A percentile compares a stretch with the other conserved stretches of the same genome.
Conservation (phyloP, 2,888 invertebrate genomes). For the Drosophila macrospina region DNA sequence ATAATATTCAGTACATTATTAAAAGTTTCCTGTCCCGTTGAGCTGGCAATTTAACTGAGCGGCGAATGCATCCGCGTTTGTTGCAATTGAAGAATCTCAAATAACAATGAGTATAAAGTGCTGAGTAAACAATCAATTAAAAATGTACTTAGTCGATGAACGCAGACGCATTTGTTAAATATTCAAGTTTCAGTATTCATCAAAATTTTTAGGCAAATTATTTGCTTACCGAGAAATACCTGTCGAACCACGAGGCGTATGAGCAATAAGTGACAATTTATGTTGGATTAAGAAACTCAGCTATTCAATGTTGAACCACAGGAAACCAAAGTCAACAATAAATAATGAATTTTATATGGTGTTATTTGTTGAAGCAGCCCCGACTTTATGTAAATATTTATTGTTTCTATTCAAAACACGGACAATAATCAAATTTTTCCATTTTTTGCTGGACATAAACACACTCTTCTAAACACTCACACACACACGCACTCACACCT, state of each 20-base stretch:
- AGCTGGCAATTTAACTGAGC: constrained; percentile 3
- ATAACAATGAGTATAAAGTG: constrained; percentile 41
- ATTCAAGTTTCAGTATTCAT: constrained; percentile 5
- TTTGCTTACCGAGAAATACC: constrained; percentile 10
- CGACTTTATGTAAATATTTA: constrained; percentile 53
- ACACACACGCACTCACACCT: constrained; percentile 28
- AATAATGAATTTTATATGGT: constrained; percentile 39
- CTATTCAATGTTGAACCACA: constrained; percentile 4
- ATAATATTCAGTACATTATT: constrained; percentile 36
- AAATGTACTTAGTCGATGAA: constrained; percentile 3
- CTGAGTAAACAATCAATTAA: constrained; percentile 23
- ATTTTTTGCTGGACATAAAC: constrained; percentile 17
- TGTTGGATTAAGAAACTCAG: background rate
- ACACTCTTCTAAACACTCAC: constrained; percentile 15
- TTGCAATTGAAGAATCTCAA: constrained; percentile 41
- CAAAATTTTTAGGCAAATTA: background rate
- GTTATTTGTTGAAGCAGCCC: constrained; percentile 8
- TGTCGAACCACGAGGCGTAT: background rate
- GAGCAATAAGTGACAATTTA: constrained; percentile 5
- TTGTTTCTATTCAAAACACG: constrained; percentile 23
- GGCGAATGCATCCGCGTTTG: constrained; percentile 10
- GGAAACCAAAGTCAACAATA: constrained; percentile 29
- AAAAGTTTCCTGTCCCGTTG: constrained; percentile 50
- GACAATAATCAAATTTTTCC: constrained; percentile 21
- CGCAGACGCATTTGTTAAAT: background rate